Conservation (phyloP, 2,113 vertebrate genomes). For the Upupa epops region DNA sequence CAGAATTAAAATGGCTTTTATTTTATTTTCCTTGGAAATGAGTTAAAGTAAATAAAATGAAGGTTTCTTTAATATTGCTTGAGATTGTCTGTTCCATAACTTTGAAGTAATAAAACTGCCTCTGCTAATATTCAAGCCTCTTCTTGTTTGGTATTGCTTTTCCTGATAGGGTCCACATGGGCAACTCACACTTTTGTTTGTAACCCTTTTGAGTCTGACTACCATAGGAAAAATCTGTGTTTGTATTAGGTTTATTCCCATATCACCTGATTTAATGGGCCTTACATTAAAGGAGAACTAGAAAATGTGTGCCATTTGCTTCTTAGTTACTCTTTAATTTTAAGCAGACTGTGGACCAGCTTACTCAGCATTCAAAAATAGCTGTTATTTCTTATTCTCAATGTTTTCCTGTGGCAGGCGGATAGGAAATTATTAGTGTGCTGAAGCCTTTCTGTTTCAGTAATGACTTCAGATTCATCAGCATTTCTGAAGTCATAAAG, state of each 20-base stretch:
- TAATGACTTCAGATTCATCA: neutral
- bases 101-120: neutral
- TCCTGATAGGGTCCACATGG: neutral
- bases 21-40: conserved; percentile 8
- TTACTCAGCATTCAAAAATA: neutral
- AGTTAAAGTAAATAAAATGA: conserved; percentile 24
- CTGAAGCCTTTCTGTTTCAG: neutral
- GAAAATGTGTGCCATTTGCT: neutral
- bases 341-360: neutral
- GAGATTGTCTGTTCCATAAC: neutral
- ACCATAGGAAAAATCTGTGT: neutral
- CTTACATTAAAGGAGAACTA: neutral
- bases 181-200: neutral
- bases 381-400: neutral
- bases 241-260: neutral
- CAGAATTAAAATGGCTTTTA: conserved; percentile 8
- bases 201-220: neutral
- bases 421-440: neutral
- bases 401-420: neutral
- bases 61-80: neutral
- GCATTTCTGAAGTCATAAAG: neutral
- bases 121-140: neutral
- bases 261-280: neutral
- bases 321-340: neutral
- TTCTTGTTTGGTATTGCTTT: neutral